Percentiles rank a stretch among this genome's conserved stretches.
Evolutionary conservation across 2,113 vertebrate genomes (phyloP).

Genomic region (Galeopterus variegatus): DNA sequence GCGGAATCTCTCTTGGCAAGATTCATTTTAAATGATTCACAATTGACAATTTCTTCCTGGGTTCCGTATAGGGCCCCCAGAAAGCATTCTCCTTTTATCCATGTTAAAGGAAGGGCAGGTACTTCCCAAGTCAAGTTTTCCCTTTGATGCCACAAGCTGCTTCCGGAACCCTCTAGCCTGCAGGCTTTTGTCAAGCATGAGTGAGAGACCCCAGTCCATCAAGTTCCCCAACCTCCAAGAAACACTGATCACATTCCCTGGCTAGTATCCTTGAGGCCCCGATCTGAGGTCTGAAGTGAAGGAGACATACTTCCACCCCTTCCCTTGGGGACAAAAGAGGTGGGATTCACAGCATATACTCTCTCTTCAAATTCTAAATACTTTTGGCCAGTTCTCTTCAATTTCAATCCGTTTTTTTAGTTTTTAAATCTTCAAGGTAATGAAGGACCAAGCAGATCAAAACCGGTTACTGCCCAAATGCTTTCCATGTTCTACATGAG

Average conservation of each 20-base stretch:
- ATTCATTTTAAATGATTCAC: not conserved
- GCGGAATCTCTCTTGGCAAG: not conserved
- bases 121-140: not conserved
- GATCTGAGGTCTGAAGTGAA: not conserved
- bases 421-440: conserved; percentile 15
- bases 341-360: not conserved
- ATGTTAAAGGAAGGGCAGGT: not conserved
- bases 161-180: not conserved
- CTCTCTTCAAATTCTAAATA: not conserved
- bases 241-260: not conserved
- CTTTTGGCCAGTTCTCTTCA: not conserved
- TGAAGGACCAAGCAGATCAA: conserved; percentile 22
- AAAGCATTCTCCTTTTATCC: not conserved
- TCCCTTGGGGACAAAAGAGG: not conserved
- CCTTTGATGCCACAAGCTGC: not conserved
- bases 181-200: not conserved
- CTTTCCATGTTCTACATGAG: not conserved
- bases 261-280: not conserved
- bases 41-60: not conserved
- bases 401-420: not conserved
- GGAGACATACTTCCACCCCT: not conserved
- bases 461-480: not conserved
- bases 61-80: not conserved
- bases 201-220: not conserved
- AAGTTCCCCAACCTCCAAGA: not conserved